These are phyloP conservation scores for Gorilla gorilla DNA, from an alignment of 2,113 vertebrate genomes.

Conservation along the genomic window DNA sequence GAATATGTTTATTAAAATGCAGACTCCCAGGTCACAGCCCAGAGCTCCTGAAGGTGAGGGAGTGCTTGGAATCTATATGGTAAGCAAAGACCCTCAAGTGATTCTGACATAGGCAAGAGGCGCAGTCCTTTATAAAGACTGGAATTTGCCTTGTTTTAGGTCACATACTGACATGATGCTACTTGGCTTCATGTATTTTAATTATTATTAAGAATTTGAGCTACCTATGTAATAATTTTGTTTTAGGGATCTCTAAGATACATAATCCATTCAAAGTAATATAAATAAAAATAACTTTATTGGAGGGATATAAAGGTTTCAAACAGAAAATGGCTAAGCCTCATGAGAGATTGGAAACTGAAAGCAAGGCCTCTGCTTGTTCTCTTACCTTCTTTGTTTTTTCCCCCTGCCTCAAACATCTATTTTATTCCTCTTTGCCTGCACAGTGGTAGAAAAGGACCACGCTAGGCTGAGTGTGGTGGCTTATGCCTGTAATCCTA, in stretches of 20 bases:
- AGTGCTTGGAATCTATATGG: not conserved
- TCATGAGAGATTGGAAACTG: not conserved
- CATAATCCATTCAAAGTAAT: not conserved
- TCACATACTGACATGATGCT: not conserved
- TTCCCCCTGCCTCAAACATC: not conserved
- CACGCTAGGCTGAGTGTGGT: no score
- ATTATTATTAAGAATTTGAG: slow-evolving; percentile 7
- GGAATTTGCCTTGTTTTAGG: not conserved
- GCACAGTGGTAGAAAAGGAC: not conserved
- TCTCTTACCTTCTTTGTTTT: not conserved
- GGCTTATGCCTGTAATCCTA: no score
- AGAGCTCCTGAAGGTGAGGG: not conserved
- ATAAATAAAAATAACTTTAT: not conserved
- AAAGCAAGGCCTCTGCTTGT: not conserved
- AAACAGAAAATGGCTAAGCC: not conserved
- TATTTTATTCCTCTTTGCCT: not conserved
- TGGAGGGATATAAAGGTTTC: not conserved
- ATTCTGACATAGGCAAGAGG: not conserved
- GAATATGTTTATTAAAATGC: not conserved
- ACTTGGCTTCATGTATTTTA: not conserved
- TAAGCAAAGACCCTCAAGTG: not conserved
- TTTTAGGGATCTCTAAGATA: not conserved
- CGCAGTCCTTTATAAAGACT: not conserved
- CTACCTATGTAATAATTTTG: not conserved
- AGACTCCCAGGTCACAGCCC: not conserved